These are phyloP conservation scores for Epinotia ramella DNA, from an alignment of 2,888 invertebrate genomes.

Conservation along the genomic window DNA sequence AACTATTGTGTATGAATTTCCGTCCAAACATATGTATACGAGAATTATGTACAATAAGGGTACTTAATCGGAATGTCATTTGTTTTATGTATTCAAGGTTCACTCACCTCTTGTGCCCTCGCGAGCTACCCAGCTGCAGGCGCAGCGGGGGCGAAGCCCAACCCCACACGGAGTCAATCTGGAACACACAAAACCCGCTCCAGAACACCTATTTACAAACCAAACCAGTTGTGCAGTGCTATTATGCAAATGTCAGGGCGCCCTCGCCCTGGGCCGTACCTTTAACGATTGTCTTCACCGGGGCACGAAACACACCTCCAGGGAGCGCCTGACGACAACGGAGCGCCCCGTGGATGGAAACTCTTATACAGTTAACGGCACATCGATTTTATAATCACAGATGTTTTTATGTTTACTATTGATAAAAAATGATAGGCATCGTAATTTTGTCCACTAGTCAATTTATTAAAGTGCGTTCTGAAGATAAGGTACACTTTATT, in stretches of 20 bases:
- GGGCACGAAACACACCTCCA: constrained; percentile 63
- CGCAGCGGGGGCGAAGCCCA: constrained; percentile 96
- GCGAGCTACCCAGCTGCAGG: constrained; percentile 89
- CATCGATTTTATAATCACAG: constrained; percentile 74
- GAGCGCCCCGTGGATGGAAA: constrained; percentile 62
- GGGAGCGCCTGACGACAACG: constrained; percentile 64
- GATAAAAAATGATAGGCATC: constrained; percentile 64
- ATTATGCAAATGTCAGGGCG: constrained; percentile 53
- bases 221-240: constrained; percentile 58
- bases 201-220: constrained; percentile 49
- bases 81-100: constrained; percentile 50
- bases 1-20: constrained; percentile 3
- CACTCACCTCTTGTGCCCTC: constrained; percentile 81
- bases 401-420: constrained; percentile 79
- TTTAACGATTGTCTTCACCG: constrained; percentile 75
- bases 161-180: constrained; percentile 98
- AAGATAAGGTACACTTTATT: constrained; percentile 46
- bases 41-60: constrained; percentile 18
- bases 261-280: constrained; percentile 69
- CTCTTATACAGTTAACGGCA: constrained; percentile 64
- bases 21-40: constrained; percentile 1
- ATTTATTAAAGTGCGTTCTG: constrained; percentile 66
- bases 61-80: constrained; percentile 14
- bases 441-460: constrained; percentile 69
- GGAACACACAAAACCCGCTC: constrained; percentile 72